Evolutionary conservation across 2,113 vertebrate species (phyloP), one percentile per base, ranked within the genome.

Genomic region (Nothobranchius kuhntae): DNA sequence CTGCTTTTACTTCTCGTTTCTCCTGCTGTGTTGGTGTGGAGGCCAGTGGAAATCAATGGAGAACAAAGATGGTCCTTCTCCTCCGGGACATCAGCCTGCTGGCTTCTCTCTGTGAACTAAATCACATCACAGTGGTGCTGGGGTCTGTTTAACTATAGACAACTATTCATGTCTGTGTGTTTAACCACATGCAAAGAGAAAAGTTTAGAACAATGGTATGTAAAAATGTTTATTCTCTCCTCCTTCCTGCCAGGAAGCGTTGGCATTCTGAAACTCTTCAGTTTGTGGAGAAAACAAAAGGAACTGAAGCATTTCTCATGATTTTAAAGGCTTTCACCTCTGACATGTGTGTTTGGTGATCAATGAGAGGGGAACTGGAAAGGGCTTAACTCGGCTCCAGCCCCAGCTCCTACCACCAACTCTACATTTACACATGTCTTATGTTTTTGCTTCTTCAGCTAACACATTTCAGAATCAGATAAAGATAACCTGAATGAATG

Each of bases 401-500:
- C 21, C 21, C 21, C 21, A 21, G 21, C 21, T 30, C 4, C 30
- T 30, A 30, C 30, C 30, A 40, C 9, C 38, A 40, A 7, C 38
- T 40, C 38, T 40, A 40, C 38, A 5, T 40, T 40, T 40, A 40
- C 38, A 38, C 4, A 38, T 38, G 36, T 38, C 7, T 38, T 40
- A 4, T 40, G 6, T 40, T 40, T 40, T 9, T 40, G 38, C 38
- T 40, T 7, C 7, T 40, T 40, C 38, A 40, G 38, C 6, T 7
- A 40, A 40, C 38, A 8, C 38, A 40, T 5, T 38, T 40, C 14
- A 21, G 59, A 26, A 68, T 81, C 84, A 30, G 30, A 30, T 4
- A 90, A 81, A 75, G 89, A 80, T 67, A 54, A 44, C 65, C 59
- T 57, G 64, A 74, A 61, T 78, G 73, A 81, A 87, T 40, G 38